Conservation (phyloP, 2,113 vertebrate genomes). For the Hippocampus barbouri region DNA sequence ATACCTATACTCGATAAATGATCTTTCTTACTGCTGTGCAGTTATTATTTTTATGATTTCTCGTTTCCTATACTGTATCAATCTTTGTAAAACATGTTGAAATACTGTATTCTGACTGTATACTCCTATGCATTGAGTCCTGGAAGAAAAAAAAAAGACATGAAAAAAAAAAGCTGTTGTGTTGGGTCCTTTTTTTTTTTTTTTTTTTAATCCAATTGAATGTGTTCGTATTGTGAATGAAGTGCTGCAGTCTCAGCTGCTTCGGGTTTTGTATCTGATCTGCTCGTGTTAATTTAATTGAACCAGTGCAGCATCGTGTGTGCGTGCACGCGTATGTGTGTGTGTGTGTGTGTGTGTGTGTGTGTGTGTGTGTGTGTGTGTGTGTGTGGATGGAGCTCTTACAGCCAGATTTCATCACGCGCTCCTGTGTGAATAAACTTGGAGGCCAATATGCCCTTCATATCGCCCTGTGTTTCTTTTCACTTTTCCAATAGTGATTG, state of each 20-base stretch:
- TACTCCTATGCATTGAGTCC: conserved; percentile 77
- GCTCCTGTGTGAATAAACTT: conserved; percentile 68
- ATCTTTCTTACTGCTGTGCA: conserved; percentile 81
- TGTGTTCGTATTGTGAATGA: conserved; percentile 57
- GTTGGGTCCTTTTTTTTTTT: conserved; percentile 65
- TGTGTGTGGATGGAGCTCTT: conserved; percentile 54
- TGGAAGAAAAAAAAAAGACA: conserved; percentile 49
- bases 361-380: conserved; percentile 26
- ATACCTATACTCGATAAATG: conserved; percentile 75
- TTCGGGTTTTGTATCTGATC: conserved; percentile 55
- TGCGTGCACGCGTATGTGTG: conserved; percentile 14
- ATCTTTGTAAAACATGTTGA: conserved; percentile 78
- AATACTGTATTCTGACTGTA: conserved; percentile 75
- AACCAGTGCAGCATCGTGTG: conserved; percentile 26
- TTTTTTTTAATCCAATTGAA: conserved; percentile 60
- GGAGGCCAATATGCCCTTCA: conserved; percentile 58
- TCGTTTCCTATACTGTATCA: conserved; percentile 74
- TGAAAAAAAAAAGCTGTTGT: conserved; percentile 49
- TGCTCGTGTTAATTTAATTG: conserved; percentile 45
- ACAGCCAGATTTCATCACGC: conserved; percentile 63
- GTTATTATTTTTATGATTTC: conserved; percentile 74
- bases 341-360: conserved; percentile 40
- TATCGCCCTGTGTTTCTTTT: conserved; percentile 55
- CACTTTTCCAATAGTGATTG: conserved; percentile 49
- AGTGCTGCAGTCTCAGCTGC: neutral